Base-by-base conservation (phyloP, 2,888 invertebrate species). In the Pristionchus mayeri region DNA sequence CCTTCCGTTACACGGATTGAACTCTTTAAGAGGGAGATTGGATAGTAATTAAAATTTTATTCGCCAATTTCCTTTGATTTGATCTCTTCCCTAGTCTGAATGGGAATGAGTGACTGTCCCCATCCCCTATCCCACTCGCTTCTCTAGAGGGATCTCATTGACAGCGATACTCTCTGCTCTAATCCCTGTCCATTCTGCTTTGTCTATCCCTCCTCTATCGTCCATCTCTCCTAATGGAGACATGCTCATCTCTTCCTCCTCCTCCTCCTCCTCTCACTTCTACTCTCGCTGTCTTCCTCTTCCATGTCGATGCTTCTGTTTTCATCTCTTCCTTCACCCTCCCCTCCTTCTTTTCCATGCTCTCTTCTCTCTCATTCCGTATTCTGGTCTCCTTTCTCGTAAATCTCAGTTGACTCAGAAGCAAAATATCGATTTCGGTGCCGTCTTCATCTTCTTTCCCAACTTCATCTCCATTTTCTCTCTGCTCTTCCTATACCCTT, bases 401-500 rank as follows among this genome's bases (percentile, higher is more conserved):
- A 44, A 75, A 48, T 75, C 16, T 75, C 13, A 48, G 24, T 3
- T 75, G 24, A 48, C 44, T 44, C 44, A 7, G 40, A 27, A 27
- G 57, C 52, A 52, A 52, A 60, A 75, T 75, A 75, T 75, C 48
- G 75, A 75, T 75, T 48, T n/a, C 30, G 30, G 37, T 44, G 37
- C 44, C 67, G n/a, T 71, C 75, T 75, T 48, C 48, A 75, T 48
- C 13, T 4, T 75, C 75, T 75, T 75, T 75, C 75, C 48, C 75
- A 44, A 75, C 44, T 75, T 75, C 44, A 75, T 48, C 75, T 67
- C 48, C 75, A 18, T 48, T 75, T 44, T 48, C 37, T 40, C 71
- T 75, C 48, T 75, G 13, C 75, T 75, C 75, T 21, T 37, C 27
- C 75, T 44, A 9, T 24, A 40, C 30, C 30, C 27, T 34, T 34